Conservation (phyloP, 2,113 vertebrate genomes). For the Gorsachius goisagi region DNA sequence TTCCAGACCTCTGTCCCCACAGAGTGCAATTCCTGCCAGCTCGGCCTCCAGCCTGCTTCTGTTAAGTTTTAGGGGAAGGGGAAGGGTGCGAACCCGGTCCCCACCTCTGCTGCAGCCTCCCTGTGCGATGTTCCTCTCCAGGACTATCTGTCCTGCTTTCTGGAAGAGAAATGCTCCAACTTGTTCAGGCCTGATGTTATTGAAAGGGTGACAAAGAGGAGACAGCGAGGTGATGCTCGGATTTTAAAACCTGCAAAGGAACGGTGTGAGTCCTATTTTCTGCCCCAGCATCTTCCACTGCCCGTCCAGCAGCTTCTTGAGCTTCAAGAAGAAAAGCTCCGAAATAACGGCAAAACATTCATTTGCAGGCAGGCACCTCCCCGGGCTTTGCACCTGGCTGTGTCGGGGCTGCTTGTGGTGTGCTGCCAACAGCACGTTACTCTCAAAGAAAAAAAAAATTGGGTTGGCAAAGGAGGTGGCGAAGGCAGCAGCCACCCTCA, state of each 20-base stretch:
- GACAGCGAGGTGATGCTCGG: neutral
- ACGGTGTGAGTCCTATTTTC: neutral
- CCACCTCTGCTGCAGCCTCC: neutral
- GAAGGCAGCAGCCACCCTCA: neutral
- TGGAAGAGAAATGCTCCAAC: neutral
- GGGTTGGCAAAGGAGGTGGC: rapidly evolving
- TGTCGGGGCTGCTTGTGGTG: neutral
- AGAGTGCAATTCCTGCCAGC: neutral
- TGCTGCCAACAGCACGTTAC: neutral
- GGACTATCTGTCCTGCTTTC: neutral
- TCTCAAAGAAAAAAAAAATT: neutral
- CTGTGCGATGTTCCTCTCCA: rapidly evolving
- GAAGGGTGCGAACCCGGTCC: neutral
- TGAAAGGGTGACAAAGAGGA: neutral
- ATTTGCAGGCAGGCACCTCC: neutral
- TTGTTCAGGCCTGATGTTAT: neutral
- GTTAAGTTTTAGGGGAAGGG: neutral
- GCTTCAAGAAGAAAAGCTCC: neutral
- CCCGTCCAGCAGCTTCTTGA: neutral
- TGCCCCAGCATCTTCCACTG: neutral
- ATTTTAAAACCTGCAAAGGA: neutral
- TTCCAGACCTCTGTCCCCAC: neutral
- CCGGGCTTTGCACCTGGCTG: neutral
- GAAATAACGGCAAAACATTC: neutral
- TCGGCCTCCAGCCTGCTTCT: neutral